phyloP scores from a whole-genome alignment of 2,888 invertebrate genomes.

The Stegophylla sp. region DNA sequence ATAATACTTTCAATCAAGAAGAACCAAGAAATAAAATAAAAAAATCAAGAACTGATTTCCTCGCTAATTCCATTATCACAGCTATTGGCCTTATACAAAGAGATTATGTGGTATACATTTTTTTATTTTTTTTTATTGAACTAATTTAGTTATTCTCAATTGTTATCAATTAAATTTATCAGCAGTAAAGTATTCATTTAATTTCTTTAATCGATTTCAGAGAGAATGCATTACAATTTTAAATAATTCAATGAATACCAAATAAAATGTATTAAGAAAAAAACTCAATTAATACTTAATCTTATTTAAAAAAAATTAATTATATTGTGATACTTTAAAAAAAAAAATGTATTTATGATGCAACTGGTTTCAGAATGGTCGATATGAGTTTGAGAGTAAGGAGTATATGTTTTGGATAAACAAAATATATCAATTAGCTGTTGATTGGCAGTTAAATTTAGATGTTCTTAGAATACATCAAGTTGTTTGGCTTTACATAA shows the following conservation, averaged over 20 bases:
- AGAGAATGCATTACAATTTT: too few species aligned
- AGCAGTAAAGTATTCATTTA: too few species aligned
- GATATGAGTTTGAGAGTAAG: slow-evolving; percentile 59
- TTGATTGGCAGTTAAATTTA: slow-evolving; percentile 78
- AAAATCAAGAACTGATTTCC: slow-evolving; percentile 40
- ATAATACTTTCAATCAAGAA: slow-evolving; percentile 44
- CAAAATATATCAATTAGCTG: slow-evolving; percentile 74
- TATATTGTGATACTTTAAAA: not conserved
- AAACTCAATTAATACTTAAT: not conserved
- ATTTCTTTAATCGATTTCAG: too few species aligned
- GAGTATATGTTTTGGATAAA: slow-evolving; percentile 73
- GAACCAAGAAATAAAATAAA: slow-evolving; percentile 38
- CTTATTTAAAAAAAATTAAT: not conserved
- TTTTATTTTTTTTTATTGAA: not conserved
- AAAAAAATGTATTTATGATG: not conserved
- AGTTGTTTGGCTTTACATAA: slow-evolving; percentile 72
- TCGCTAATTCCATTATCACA: slow-evolving; percentile 23
- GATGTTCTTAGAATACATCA: slow-evolving; percentile 80
- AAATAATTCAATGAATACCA: too few species aligned
- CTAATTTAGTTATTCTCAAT: not conserved
- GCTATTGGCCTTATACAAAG: slow-evolving; percentile 46
- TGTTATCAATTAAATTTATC: not conserved
- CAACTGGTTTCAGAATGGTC: slow-evolving; percentile 33
- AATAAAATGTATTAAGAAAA: too few species aligned
- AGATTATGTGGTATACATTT: slow-evolving; percentile 45